phyloP scores from a whole-genome alignment of 2,797 vertebrate species.

The Chelidonichthys spinosus region DNA sequence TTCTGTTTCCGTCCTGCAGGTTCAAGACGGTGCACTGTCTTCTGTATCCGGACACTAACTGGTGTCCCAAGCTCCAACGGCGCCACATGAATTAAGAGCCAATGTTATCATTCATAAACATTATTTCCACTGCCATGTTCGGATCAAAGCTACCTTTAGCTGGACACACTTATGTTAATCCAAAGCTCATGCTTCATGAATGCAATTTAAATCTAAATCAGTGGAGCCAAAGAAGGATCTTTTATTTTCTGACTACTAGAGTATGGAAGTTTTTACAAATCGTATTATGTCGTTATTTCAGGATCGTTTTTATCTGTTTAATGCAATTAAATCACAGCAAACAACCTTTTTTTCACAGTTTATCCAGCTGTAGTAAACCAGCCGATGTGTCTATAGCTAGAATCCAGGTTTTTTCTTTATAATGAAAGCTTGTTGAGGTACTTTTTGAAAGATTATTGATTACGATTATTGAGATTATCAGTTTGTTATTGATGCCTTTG shows the following conservation, averaged over 20 bases:
- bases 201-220: neutral
- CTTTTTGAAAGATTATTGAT: neutral
- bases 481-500: neutral
- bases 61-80: slow-evolving; percentile 84
- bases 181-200: slow-evolving; percentile 7
- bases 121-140: neutral
- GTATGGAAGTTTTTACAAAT: too few relatives aligned
- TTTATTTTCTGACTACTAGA: neutral
- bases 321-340: too few relatives aligned
- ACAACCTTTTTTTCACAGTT: too few relatives aligned
- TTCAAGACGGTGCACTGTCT: slow-evolving; percentile 95
- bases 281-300: too few relatives aligned
- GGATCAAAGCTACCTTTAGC: neutral
- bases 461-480: neutral
- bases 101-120: neutral
- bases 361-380: too few relatives aligned
- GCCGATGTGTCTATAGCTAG: too few relatives aligned
- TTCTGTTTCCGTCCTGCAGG: slow-evolving; percentile 72
- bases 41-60: slow-evolving; percentile 91
- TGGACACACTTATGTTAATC: neutral
- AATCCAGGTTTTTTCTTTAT: neutral
- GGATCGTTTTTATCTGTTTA: too few relatives aligned
- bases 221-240: slow-evolving; percentile 28
- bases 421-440: slow-evolving; percentile 8
- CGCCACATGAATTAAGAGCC: slow-evolving; percentile 33